A percentile compares a stretch with the other conserved stretches of the same genome.
phyloP scores from a whole-genome alignment of 2,113 vertebrate species.

The Dasyprocta punctata region DNA sequence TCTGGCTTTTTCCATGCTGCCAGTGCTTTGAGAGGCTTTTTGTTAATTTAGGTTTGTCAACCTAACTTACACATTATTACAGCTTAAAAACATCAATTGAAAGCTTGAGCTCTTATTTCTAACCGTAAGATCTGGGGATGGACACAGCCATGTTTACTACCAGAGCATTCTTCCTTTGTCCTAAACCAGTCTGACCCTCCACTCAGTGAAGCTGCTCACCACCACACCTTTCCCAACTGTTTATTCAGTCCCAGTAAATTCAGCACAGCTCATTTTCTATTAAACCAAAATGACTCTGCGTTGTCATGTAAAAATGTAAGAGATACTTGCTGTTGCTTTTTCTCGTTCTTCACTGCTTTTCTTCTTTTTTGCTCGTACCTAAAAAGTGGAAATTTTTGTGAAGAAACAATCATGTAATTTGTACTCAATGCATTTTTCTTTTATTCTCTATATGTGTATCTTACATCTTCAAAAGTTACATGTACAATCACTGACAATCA shows the following conservation, averaged over 20 bases:
- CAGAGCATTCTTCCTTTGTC: background rate
- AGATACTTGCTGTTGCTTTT: conserved; percentile 89
- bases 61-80: background rate
- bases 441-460: background rate
- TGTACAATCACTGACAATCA: conserved; percentile 29
- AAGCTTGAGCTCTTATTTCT: background rate
- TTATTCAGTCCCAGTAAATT: background rate
- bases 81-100: conserved; percentile 30
- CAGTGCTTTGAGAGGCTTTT: background rate
- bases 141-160: background rate
- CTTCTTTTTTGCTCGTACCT: conserved; percentile 95
- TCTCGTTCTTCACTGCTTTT: conserved; percentile 93
- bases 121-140: conserved; percentile 25
- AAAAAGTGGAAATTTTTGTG: conserved; percentile 59
- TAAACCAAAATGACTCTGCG: background rate
- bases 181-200: background rate
- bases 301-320: conserved; percentile 54
- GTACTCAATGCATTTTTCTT: conserved; percentile 2
- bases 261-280: background rate
- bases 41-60: background rate
- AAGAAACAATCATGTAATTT: conserved; percentile 60
- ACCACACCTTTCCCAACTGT: background rate
- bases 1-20: background rate
- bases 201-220: background rate
- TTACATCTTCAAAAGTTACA: conserved; percentile 34